These are phyloP conservation scores for Saguinus midas DNA, from an alignment of 2,113 vertebrate species.

Conservation along the genomic window DNA sequence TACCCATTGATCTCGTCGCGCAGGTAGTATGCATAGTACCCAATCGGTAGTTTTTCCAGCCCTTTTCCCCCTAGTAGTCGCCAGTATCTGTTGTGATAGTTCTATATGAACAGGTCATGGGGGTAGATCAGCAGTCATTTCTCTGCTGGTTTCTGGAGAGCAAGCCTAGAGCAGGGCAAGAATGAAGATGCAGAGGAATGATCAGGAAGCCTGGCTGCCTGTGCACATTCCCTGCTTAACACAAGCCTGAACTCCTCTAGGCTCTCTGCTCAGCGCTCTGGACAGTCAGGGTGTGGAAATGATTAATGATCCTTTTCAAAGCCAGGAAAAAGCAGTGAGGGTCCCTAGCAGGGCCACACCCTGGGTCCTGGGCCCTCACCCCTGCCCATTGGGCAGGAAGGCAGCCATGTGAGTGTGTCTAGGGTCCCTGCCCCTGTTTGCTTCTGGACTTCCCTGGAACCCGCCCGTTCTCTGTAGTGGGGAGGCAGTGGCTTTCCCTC, in stretches of 20 bases:
- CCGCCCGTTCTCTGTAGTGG: background rate
- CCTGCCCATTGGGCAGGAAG: background rate
- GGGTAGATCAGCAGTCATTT: background rate
- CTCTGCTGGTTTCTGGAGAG: background rate
- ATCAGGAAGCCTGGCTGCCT: background rate
- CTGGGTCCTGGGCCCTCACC: background rate
- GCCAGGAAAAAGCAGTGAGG: constrained; percentile 48
- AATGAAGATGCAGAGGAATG: background rate
- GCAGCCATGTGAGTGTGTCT: background rate
- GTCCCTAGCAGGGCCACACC: constrained; percentile 19
- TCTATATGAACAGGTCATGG: background rate
- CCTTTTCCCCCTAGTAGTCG: too few relatives aligned
- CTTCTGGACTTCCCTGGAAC: background rate
- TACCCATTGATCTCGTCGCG: too few relatives aligned
- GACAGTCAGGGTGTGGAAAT: background rate
- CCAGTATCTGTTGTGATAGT: background rate
- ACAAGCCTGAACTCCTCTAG: background rate
- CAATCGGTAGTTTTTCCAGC: too few relatives aligned
- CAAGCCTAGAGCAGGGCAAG: background rate
- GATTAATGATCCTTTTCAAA: constrained; percentile 51
- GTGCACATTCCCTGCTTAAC: background rate
- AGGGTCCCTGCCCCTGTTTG: background rate
- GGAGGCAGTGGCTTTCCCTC: background rate
- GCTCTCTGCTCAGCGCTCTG: background rate
- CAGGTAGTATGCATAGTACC: too few relatives aligned